Conservation (phyloP, 1,140 invertebrate species). For the Centruroides sculpturatus region DNA sequence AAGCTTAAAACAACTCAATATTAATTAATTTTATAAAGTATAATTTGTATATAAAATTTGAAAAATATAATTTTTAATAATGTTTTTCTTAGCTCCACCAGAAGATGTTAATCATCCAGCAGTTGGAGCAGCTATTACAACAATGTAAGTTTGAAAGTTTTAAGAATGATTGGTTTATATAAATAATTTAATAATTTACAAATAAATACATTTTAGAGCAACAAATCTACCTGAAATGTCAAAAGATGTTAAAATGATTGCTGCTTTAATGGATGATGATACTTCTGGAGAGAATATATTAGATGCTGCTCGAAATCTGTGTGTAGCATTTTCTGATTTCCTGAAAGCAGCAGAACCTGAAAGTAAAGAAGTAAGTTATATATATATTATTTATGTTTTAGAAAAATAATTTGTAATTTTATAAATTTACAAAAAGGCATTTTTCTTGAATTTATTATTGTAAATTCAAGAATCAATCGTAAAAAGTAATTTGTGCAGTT, state of each 20-base stretch:
- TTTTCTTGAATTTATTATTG: too few species aligned
- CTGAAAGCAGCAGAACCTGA: slow-evolving; percentile 86
- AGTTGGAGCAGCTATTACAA: slow-evolving; percentile 88
- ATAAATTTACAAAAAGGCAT: too few species aligned
- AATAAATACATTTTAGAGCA: slow-evolving; percentile 31
- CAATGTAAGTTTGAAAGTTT: slow-evolving; percentile 42
- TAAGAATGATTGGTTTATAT: not conserved
- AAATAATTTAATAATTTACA: not conserved
- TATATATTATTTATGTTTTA: not conserved
- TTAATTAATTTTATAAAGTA: too few species aligned
- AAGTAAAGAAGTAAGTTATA: slow-evolving; percentile 45
- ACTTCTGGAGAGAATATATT: slow-evolving; percentile 68
- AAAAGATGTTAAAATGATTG: slow-evolving; percentile 83
- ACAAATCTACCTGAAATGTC: slow-evolving; percentile 92
- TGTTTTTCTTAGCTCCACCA: slow-evolving; percentile 54
- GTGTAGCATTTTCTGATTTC: slow-evolving; percentile 84
- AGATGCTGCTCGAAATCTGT: slow-evolving; percentile 79
- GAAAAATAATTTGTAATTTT: too few species aligned
- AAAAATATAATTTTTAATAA: slow-evolving; percentile 38
- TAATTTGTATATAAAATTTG: too few species aligned
- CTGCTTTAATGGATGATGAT: slow-evolving; percentile 75
- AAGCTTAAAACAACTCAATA: too few species aligned
- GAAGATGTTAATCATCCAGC: slow-evolving; percentile 66
- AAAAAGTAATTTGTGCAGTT: too few species aligned
- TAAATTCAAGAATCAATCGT: too few species aligned